Base-by-base conservation (phyloP, 2,888 invertebrate species). In the Spialia ferax region DNA sequence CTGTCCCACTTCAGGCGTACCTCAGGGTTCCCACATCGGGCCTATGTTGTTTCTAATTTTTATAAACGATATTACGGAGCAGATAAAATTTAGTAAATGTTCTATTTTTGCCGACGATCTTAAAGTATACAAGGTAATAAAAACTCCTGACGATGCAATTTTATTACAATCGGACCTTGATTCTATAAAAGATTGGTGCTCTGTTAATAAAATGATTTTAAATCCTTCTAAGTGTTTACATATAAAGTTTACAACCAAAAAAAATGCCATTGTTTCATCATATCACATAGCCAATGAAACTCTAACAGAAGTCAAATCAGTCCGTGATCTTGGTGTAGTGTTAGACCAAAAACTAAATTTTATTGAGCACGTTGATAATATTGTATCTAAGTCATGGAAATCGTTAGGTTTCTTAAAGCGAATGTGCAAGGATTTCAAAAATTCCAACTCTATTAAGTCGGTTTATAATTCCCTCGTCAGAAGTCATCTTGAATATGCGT, bases 241-340 rank as follows among this genome's bases (percentile, higher is more conserved):
- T 11, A 35, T 35, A 35, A 35, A 11, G 35, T 35, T 35, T 11
- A 35, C 35, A 35, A 35, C 35, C 10, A 35, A 35, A 35, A 35
- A 35, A 35, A 35, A 35, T 35, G 35, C 11, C 10, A 35, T 35
- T 35, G 11, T 35, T 35, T 35, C 35, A 11, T 35, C 35, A 35
- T 35, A 35, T 35, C 35, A 35, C 11, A 35, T 35, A 35, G 35
- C 35, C 35, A 35, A 35, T 35, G 35, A 35, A 35, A 35, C 35
- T 35, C 35, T 35, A 11, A 35, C 35, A 35, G 35, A 35, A 35
- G 35, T 11, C 11, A 35, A 35, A 35, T 35, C 35, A 35, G 48
- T 61, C 35, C 35, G 35, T 35, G 35, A 35, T 11, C 35, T 35
- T 35, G 35, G 35, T 35, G 35, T 35, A 11, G 35, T 35, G 35